phyloP scores from a whole-genome alignment of 2,113 vertebrate species.

The Microtus oregoni region DNA sequence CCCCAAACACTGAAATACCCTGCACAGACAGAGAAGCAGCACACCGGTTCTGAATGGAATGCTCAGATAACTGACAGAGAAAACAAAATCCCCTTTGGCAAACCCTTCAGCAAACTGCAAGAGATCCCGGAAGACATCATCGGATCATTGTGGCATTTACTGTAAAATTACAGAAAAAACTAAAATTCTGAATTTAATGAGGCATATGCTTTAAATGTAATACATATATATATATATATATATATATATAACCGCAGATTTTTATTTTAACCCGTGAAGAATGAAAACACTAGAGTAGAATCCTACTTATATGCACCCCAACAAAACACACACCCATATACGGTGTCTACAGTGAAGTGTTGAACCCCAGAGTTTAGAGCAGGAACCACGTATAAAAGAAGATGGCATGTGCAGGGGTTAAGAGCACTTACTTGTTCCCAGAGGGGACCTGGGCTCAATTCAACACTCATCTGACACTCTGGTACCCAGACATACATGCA shows the following conservation, averaged over 20 bases:
- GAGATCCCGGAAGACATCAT: background rate
- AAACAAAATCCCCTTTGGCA: conserved; percentile 43
- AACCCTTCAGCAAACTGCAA: conserved; percentile 57
- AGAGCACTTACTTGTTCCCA: background rate
- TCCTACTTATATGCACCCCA: background rate
- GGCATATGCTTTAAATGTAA: conserved; percentile 26
- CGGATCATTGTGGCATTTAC: conserved; percentile 1
- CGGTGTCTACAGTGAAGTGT: background rate
- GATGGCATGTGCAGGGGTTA: no score
- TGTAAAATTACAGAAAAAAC: conserved; percentile 2
- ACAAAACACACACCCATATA: conserved; percentile 17
- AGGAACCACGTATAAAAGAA: background rate
- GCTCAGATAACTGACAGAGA: conserved; percentile 1
- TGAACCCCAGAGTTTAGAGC: background rate
- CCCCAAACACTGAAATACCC: background rate
- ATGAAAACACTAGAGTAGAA: conserved; percentile 49
- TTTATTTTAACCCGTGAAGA: conserved; percentile 53
- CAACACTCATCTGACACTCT: background rate
- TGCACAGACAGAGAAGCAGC: background rate
- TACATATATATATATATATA: no score
- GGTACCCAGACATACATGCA: background rate
- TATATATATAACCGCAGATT: conserved; percentile 40
- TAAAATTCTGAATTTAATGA: conserved; percentile 43
- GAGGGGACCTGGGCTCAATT: background rate
- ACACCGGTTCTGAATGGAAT: background rate